A percentile compares a stretch with the other conserved stretches of the same genome.
These are phyloP conservation scores for Lamprotornis superbus DNA, from an alignment of 2,113 vertebrate genomes.

Conservation along the genomic window DNA sequence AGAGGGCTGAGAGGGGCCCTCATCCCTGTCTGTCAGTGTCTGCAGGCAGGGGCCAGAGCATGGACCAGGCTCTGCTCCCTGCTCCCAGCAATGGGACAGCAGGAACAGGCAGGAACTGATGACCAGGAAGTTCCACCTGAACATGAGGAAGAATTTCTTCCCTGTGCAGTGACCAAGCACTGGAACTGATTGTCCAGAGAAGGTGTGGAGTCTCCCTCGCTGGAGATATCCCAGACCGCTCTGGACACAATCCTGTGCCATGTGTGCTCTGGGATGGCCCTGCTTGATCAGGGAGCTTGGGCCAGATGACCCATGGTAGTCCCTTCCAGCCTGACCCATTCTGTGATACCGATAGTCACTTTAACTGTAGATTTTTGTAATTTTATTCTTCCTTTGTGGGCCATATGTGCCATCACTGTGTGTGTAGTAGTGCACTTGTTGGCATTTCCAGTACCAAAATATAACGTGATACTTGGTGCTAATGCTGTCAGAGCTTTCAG, in stretches of 20 bases:
- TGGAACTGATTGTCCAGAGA: not conserved
- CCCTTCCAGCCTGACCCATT: not conserved
- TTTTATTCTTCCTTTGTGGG: not conserved
- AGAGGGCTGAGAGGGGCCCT: not conserved
- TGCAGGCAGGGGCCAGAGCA: not conserved
- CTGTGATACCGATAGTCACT: not conserved
- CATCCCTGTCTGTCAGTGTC: not conserved
- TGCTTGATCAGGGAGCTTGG: not conserved
- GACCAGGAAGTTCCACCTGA: not conserved
- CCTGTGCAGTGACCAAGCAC: fast-evolving
- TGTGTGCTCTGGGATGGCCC: not conserved
- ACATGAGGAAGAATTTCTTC: not conserved
- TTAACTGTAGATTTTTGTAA: not conserved
- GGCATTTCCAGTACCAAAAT: not conserved
- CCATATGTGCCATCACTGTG: not conserved
- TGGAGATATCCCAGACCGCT: fast-evolving
- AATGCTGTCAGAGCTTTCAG: not conserved
- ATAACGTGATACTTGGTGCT: not conserved
- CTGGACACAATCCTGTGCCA: not conserved
- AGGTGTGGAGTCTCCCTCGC: fast-evolving
- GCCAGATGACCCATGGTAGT: not conserved
- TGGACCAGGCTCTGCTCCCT: not conserved
- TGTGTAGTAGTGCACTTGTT: not conserved
- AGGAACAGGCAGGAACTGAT: not conserved
- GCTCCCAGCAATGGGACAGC: not conserved